Percentiles rank a stretch among this genome's conserved stretches.
Conservation (phyloP, 2,888 invertebrate genomes). For the Gandaritis pyraliata region DNA sequence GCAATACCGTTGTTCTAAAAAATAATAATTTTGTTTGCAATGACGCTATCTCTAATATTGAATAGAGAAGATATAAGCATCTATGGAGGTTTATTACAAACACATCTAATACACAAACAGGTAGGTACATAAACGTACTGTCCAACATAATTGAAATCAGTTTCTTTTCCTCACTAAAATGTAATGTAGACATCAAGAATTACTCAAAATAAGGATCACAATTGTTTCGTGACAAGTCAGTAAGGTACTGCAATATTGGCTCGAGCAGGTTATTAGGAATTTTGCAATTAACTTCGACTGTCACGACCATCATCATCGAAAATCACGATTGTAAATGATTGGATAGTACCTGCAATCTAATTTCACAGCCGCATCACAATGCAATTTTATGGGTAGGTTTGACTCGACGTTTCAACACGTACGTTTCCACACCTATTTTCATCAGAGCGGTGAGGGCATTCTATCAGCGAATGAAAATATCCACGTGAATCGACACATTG, state of each 20-base stretch:
- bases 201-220: slow-evolving; percentile 7
- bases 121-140: no score
- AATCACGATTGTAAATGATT: slow-evolving; percentile 74
- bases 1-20: no score
- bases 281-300: slow-evolving; percentile 46
- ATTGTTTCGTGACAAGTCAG: slow-evolving; percentile 18
- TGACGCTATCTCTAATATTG: no score
- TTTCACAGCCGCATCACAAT: slow-evolving; percentile 71
- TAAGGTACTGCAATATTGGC: slow-evolving; percentile 8
- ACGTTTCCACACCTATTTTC: slow-evolving; percentile 60
- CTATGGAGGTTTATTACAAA: no score
- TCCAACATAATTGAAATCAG: no score
- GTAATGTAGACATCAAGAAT: neutral
- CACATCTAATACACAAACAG: no score
- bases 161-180: no score
- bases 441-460: slow-evolving; percentile 50
- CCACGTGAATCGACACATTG: slow-evolving; percentile 50
- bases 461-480: slow-evolving; percentile 61
- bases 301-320: slow-evolving; percentile 71
- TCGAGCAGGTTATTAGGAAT: slow-evolving; percentile 27
- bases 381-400: slow-evolving; percentile 60
- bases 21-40: no score
- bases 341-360: slow-evolving; percentile 73
- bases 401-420: slow-evolving; percentile 67
- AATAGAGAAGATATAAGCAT: no score